Percentiles rank a stretch among this genome's conserved stretches.
These are phyloP conservation scores for Embiotoca jacksoni DNA, from an alignment of 2,113 vertebrate genomes.

Conservation along the genomic window DNA sequence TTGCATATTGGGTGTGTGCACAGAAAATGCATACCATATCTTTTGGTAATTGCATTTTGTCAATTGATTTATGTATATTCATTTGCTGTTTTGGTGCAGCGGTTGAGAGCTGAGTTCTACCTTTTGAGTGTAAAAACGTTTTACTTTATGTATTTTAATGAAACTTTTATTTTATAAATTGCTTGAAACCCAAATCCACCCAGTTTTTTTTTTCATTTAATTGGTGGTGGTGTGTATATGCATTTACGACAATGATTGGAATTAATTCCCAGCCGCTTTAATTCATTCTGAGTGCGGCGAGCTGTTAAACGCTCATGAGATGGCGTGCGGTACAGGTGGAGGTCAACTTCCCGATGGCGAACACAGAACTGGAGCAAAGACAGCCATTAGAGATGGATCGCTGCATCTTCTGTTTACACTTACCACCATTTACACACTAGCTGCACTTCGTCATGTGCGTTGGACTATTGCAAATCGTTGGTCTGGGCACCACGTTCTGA, in stretches of 20 bases:
- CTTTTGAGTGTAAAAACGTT: background rate
- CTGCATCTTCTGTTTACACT: constrained; percentile 63
- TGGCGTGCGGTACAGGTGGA: constrained; percentile 14
- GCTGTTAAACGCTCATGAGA: constrained; percentile 40
- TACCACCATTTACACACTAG: constrained; percentile 55
- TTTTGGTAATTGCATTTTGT: constrained; percentile 48
- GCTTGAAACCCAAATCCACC: too few species aligned
- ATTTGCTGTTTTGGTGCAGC: constrained; percentile 13
- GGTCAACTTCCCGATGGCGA: constrained; percentile 40
- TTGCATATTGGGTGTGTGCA: constrained; percentile 8
- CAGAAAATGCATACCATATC: constrained; percentile 51
- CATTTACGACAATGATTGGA: constrained; percentile 3
- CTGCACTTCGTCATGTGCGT: constrained; percentile 58
- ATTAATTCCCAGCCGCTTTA: constrained; percentile 36
- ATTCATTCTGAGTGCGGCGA: constrained; percentile 36
- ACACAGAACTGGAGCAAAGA: constrained; percentile 56
- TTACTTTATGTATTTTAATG: too few species aligned
- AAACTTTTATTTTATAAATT: too few species aligned
- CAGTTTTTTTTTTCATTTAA: too few species aligned
- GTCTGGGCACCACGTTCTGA: constrained; percentile 46
- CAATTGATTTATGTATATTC: constrained; percentile 62
- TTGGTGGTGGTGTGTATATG: background rate
- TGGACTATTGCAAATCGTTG: constrained; percentile 50
- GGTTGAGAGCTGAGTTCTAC: constrained; percentile 21
- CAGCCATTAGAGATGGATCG: constrained; percentile 57